Evolutionary conservation across 2,797 vertebrate genomes (phyloP).

Genomic region (Tamandua tetradactyla): DNA sequence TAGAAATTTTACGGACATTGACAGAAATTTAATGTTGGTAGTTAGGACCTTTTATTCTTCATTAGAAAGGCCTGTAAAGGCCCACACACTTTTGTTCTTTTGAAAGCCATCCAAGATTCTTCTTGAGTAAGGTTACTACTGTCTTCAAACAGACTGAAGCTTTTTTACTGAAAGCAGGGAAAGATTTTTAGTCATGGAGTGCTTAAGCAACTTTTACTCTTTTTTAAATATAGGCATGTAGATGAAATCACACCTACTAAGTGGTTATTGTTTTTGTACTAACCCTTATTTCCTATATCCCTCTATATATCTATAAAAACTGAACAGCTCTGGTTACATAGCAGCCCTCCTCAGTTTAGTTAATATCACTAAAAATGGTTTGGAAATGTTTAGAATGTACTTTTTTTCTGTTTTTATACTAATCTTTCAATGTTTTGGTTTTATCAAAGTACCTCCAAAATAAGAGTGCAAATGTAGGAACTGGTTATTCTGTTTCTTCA

Average conservation of each 20-base stretch:
- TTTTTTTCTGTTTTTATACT: slow-evolving; percentile 28
- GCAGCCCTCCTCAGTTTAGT: neutral
- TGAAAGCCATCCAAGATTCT: neutral
- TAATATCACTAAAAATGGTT: slow-evolving; percentile 34
- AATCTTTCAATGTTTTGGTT: slow-evolving; percentile 3
- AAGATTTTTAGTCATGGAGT: neutral
- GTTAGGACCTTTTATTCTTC: slow-evolving; percentile 46
- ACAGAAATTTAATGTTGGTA: neutral
- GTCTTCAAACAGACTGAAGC: neutral
- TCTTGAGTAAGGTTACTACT: slow-evolving; percentile 18
- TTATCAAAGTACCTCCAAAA: neutral
- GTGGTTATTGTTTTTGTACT: neutral
- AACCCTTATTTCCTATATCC: neutral
- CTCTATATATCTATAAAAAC: slow-evolving; percentile 18
- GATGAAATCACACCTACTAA: slow-evolving; percentile 33
- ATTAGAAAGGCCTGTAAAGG: slow-evolving; percentile 36
- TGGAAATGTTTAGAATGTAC: neutral
- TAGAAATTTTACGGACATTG: slow-evolving; percentile 13
- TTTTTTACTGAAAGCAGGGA: neutral
- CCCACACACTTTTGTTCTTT: slow-evolving; percentile 10
- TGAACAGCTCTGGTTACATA: slow-evolving; percentile 13
- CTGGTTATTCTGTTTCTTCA: slow-evolving; percentile 26
- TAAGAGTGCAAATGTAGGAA: neutral
- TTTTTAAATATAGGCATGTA: neutral
- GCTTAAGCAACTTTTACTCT: neutral